Evolutionary conservation across 2,797 vertebrate genomes (phyloP).

Genomic region (Fundulus diaphanus): DNA sequence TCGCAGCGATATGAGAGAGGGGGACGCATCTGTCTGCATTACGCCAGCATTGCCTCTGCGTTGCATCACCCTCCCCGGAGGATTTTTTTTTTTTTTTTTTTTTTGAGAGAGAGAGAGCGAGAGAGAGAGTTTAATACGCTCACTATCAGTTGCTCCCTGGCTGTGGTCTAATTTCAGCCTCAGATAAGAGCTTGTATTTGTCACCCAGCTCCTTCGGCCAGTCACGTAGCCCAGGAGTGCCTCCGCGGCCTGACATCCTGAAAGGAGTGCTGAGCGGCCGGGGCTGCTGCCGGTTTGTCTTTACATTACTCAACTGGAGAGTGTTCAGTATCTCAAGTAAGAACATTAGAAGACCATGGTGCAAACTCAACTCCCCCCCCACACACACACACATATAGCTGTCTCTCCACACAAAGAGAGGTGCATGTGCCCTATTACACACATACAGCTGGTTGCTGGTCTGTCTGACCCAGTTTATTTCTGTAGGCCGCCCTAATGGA

Average conservation of each 20-base stretch:
- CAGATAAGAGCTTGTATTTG: slow-evolving; percentile 74
- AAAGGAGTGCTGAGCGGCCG: slow-evolving; percentile 46
- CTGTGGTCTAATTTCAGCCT: slow-evolving; percentile 77
- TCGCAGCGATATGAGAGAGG: slow-evolving; percentile 75
- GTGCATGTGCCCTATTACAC: slow-evolving; percentile 71
- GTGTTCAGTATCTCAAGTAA: slow-evolving; percentile 56
- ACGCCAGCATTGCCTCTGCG: slow-evolving; percentile 75
- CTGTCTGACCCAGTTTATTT: slow-evolving; percentile 82
- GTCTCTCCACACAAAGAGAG: slow-evolving; percentile 78
- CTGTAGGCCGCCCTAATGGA: slow-evolving; percentile 78
- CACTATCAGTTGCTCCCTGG: slow-evolving; percentile 70
- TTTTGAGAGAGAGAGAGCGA: too few species aligned
- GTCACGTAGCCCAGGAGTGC: slow-evolving; percentile 50
- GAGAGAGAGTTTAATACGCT: slow-evolving; percentile 75
- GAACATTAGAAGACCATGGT: slow-evolving; percentile 63
- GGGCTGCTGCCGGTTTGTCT: slow-evolving; percentile 50
- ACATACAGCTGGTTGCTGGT: slow-evolving; percentile 78
- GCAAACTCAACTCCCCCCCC: slow-evolving; percentile 64
- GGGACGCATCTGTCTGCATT: slow-evolving; percentile 80
- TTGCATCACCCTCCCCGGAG: slow-evolving; percentile 80
- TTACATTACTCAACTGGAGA: slow-evolving; percentile 43
- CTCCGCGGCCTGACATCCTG: slow-evolving; percentile 46
- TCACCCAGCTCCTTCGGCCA: slow-evolving; percentile 61
- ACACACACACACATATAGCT: slow-evolving; percentile 60
- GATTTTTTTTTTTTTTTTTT: slow-evolving; percentile 45